Evolutionary conservation across 2,888 invertebrate genomes (phyloP), one percentile per base, ranked within the genome.

Genomic region (Portevinia maculata): DNA sequence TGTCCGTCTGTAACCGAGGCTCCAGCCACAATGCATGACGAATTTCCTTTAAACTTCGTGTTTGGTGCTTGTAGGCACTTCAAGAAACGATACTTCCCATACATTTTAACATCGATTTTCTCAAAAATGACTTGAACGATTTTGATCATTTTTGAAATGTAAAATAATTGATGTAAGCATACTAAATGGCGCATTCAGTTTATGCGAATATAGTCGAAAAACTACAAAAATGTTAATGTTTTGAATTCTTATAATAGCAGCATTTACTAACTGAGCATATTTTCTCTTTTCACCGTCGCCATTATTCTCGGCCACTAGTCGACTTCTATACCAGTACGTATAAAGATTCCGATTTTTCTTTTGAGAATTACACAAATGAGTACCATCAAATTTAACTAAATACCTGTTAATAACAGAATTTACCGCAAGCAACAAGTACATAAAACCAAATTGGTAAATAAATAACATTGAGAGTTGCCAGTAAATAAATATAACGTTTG

Each of bases 321-420:
- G 94, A 95, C 96, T 96, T 96, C 96, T 96, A 93, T 94, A 92
- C 96, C 96, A 96, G 96, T 96, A 96, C 92, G 96, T 95, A 95
- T 96, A 96, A 96, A 96, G 96, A 96, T 93, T 90, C 85, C 87
- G 86, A 87, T 91, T 57, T 44, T 44, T 62, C n/a, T 50, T 62
- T 73, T 67, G 91, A 91, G 91, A 91, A 88, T 91, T 91, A 90
- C 91, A 91, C 91, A n/a, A 88, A 88, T 88, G 89, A 89, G 84
- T 41, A 19, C 19, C 11, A 64, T 60, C 39, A 55, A 48, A 37
- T 69, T 52, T 44, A 15, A 44, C 6, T n/a, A n/a, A n/a, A n/a
- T 4, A 34, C 46, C 41, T 55, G 53, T 32, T 13, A 48, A 41
- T n/a, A 17, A 13, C 13, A 55, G 15, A 5, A 65, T 13, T n/a